Evolutionary conservation across 2,888 invertebrate genomes (phyloP).

Genomic region (Chalcis sispes): DNA sequence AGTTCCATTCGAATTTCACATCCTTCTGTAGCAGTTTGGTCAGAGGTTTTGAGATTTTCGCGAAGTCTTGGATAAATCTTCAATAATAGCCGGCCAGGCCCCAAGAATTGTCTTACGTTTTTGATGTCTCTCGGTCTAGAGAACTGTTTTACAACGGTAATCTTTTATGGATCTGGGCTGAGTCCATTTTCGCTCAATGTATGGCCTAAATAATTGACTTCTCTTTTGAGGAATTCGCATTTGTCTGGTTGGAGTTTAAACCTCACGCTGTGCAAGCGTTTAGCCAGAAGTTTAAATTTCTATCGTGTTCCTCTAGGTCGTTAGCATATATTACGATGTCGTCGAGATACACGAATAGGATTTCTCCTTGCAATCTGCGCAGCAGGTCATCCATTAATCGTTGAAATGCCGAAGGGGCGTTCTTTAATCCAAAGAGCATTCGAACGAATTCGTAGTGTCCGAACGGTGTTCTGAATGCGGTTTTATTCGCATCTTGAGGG

Average conservation of each 20-base stretch:
- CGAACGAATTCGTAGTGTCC: neutral
- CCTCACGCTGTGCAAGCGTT: conserved; percentile 3
- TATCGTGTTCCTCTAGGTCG: neutral
- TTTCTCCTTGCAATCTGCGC: neutral
- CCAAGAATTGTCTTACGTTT: too few relatives aligned
- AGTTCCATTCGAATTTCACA: too few relatives aligned
- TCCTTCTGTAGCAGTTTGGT: too few relatives aligned
- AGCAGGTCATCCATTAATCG: neutral
- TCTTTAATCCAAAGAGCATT: conserved; percentile 2
- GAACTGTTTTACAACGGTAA: too few relatives aligned
- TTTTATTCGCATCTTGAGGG: neutral
- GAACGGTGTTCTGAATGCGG: neutral
- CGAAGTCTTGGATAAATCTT: too few relatives aligned
- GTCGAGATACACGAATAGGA: conserved; percentile 7
- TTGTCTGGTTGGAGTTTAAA: conserved; percentile 14
- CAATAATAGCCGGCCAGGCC: too few relatives aligned
- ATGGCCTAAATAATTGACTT: conserved; percentile 18
- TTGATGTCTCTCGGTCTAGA: too few relatives aligned
- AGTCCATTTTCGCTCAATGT: neutral
- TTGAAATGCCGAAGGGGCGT: neutral
- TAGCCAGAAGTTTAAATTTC: too few relatives aligned
- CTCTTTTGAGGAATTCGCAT: conserved; percentile 18
- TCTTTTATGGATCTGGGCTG: conserved; percentile 29
- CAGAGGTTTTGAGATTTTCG: too few relatives aligned
- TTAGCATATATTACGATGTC: conserved; percentile 22